These are phyloP conservation scores for Microcebus tavaratra DNA, from an alignment of 2,113 vertebrate genomes.

Conservation along the genomic window DNA sequence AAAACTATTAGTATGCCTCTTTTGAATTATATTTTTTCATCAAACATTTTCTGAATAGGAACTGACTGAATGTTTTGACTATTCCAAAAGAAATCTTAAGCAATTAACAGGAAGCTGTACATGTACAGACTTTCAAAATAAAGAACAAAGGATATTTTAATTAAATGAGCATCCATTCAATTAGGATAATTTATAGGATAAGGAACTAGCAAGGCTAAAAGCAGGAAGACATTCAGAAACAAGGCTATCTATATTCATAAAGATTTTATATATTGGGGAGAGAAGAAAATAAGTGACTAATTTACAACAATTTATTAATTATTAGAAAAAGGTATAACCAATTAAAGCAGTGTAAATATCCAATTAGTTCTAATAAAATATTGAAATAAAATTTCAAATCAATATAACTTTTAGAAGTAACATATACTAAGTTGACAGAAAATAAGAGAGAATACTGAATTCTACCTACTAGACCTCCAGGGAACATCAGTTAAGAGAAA, in stretches of 20 bases:
- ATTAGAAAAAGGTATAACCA: not conserved
- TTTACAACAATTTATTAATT: not conserved
- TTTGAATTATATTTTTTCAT: constrained; percentile 52
- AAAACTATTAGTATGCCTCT: constrained; percentile 57
- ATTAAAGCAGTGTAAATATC: not conserved
- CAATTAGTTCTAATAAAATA: not conserved
- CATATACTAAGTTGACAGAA: not conserved
- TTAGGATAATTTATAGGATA: constrained; percentile 28
- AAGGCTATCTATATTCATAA: not conserved
- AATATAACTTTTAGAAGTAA: not conserved
- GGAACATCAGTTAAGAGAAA: not conserved
- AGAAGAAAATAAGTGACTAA: not conserved
- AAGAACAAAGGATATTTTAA: constrained; percentile 44
- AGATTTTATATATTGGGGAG: not conserved
- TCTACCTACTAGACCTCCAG: not conserved
- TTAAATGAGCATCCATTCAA: constrained; percentile 56
- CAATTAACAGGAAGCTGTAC: constrained; percentile 34
- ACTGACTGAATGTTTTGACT: constrained; percentile 41
- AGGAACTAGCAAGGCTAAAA: not conserved
- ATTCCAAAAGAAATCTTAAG: constrained; percentile 48
- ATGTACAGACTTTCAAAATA: constrained; percentile 56
- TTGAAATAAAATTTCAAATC: not conserved
- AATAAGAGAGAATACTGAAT: not conserved
- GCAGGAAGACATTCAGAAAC: not conserved
- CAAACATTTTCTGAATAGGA: constrained; percentile 48